Evolutionary conservation across 2,797 vertebrate species (phyloP).

Genomic region (Melanotaenia nigrans): DNA sequence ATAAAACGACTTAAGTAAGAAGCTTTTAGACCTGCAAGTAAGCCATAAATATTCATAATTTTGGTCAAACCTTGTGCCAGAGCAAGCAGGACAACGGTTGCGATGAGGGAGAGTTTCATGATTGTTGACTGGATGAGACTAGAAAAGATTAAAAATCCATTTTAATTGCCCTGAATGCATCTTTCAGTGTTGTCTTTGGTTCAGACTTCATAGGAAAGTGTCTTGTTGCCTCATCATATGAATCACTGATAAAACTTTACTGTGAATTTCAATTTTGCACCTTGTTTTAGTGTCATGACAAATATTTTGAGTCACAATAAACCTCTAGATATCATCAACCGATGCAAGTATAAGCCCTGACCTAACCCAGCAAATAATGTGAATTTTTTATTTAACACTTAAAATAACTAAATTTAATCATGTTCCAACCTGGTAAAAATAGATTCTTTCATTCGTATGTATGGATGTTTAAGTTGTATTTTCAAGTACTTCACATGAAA

Average conservation of each 20-base stretch:
- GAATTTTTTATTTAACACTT: neutral
- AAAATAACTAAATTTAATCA: too few species aligned
- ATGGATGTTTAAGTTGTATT: too few species aligned
- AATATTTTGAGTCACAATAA: conserved; percentile 10
- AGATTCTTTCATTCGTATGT: too few species aligned
- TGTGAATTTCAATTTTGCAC: conserved; percentile 1
- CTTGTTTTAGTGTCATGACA: neutral
- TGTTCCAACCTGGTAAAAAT: too few species aligned
- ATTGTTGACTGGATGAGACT: conserved; percentile 63
- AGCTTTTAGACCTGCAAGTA: neutral
- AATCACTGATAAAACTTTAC: conserved; percentile 34
- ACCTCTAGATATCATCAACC: neutral
- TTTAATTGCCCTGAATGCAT: neutral
- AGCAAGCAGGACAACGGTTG: conserved; percentile 63
- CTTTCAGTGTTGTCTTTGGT: neutral
- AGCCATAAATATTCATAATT: neutral
- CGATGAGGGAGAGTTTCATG: conserved; percentile 79
- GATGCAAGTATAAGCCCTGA: neutral
- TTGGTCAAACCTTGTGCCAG: conserved; percentile 71
- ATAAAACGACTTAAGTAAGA: neutral
- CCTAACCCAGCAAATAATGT: neutral
- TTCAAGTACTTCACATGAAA: too few species aligned
- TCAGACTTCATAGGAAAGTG: neutral
- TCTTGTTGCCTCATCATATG: conserved; percentile 21
- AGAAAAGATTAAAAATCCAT: neutral